phyloP scores from a whole-genome alignment of 2,113 vertebrate genomes.

The Erinaceus europaeus region DNA sequence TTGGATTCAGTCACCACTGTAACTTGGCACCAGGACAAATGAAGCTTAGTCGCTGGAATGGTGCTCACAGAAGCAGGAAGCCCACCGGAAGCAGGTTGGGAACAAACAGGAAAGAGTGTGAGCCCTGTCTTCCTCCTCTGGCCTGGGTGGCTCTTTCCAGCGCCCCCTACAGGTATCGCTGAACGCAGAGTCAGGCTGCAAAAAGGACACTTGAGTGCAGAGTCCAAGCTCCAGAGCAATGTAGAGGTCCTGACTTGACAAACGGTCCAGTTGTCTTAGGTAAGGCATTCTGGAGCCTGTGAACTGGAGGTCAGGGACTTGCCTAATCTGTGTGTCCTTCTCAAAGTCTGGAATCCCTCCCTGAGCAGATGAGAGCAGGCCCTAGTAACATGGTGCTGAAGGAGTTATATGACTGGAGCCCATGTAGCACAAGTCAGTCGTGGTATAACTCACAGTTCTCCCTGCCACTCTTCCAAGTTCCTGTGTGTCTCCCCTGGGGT shows the following conservation, averaged over 20 bases:
- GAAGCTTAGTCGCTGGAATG: not conserved
- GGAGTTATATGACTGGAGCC: not conserved
- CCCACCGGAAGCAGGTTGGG: slow-evolving; percentile 3
- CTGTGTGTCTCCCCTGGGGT: not conserved
- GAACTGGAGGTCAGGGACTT: not conserved
- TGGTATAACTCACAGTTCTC: not conserved
- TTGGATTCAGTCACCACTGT: not conserved
- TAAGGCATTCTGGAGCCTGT: not conserved
- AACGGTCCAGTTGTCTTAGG: not conserved
- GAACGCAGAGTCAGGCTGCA: not conserved
- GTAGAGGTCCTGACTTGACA: not conserved
- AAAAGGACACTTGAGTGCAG: not conserved
- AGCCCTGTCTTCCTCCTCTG: not conserved
- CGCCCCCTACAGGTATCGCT: not conserved
- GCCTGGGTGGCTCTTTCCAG: not conserved
- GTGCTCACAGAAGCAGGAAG: slow-evolving; percentile 51
- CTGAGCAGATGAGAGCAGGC: not conserved
- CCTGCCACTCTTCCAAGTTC: not conserved
- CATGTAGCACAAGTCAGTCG: not conserved
- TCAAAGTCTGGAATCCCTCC: not conserved
- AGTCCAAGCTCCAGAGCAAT: not conserved
- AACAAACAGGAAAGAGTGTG: slow-evolving; percentile 43
- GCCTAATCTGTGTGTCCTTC: not conserved
- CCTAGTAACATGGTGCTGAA: rapidly evolving
- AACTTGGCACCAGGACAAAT: rapidly evolving